Conservation (phyloP, 2,888 invertebrate species). For the Drosophila nr. perissopoda region DNA sequence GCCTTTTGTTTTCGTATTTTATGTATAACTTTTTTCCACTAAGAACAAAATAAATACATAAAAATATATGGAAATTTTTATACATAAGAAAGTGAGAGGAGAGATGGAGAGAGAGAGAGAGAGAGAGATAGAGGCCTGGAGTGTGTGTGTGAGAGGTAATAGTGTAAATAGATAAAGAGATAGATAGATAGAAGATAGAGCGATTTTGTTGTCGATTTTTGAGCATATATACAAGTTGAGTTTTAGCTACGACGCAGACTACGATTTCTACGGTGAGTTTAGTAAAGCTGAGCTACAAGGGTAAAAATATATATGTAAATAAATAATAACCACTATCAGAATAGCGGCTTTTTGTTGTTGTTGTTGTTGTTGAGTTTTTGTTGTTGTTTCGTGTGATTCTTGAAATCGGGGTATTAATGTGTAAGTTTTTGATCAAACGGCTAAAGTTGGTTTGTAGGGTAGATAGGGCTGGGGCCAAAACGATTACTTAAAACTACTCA, state of each 20-base stretch:
- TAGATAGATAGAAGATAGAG: slow-evolving; percentile 40
- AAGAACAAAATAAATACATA: slow-evolving; percentile 67
- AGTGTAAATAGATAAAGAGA: slow-evolving; percentile 24
- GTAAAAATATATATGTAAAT: slow-evolving; percentile 36
- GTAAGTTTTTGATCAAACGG: slow-evolving; percentile 53
- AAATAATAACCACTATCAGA: slow-evolving; percentile 34
- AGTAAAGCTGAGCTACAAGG: slow-evolving; percentile 79
- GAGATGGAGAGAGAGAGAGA: slow-evolving; percentile 35
- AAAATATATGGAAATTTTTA: slow-evolving; percentile 54
- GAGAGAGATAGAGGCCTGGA: slow-evolving; percentile 28
- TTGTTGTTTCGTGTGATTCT: slow-evolving; percentile 49
- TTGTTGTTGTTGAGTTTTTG: slow-evolving; percentile 39
- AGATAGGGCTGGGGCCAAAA: slow-evolving; percentile 31
- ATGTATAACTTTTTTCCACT: slow-evolving; percentile 75
- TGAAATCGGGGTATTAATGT: slow-evolving; percentile 54
- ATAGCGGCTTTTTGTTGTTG: slow-evolving; percentile 21
- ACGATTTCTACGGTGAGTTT: slow-evolving; percentile 76
- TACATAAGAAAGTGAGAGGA: slow-evolving; percentile 45
- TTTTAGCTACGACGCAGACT: slow-evolving; percentile 68
- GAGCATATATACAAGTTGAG: slow-evolving; percentile 80
- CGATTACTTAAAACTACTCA: slow-evolving; percentile 53
- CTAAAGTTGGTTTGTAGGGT: slow-evolving; percentile 29
- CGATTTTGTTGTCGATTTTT: slow-evolving; percentile 53
- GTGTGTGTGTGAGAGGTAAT: slow-evolving; percentile 24
- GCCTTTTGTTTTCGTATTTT: slow-evolving; percentile 66